Percentiles rank a stretch among this genome's conserved stretches.
Evolutionary conservation across 1,140 invertebrate species (phyloP).

Genomic region (Papilio glaucus): DNA sequence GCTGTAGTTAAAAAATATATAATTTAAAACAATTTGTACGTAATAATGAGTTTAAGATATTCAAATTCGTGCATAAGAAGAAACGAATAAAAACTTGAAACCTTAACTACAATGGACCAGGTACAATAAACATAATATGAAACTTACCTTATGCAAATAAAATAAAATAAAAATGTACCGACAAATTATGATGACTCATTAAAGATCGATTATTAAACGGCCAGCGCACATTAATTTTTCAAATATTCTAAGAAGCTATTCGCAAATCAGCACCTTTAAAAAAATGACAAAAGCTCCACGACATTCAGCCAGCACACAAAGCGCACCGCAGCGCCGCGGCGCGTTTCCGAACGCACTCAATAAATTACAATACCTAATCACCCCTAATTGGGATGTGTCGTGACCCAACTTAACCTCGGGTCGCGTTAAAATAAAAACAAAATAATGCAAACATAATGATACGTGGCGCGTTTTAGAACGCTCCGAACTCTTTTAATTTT

Average conservation of each 20-base stretch:
- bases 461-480: conserved; percentile 63
- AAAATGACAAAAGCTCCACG: conserved; percentile 63
- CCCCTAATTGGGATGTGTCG: conserved; percentile 79
- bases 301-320: conserved; percentile 56
- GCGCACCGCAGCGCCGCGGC: conserved; percentile 54
- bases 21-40: too few species aligned
- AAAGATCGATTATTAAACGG: conserved; percentile 24
- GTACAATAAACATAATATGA: too few species aligned
- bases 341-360: conserved; percentile 72
- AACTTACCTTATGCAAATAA: too few species aligned
- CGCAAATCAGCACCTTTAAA: conserved; percentile 66
- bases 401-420: conserved; percentile 80
- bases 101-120: background rate
- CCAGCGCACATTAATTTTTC: conserved; percentile 38
- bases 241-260: conserved; percentile 55
- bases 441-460: conserved; percentile 81
- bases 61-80: too few species aligned
- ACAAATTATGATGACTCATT: conserved; percentile 11
- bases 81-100: too few species aligned
- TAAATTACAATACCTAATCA: conserved; percentile 80
- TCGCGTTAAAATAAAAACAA: conserved; percentile 72
- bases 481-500: conserved; percentile 75
- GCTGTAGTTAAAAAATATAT: too few species aligned
- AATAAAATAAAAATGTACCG: conserved; percentile 15
- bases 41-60: too few species aligned